Conservation (phyloP, 2,113 vertebrate genomes). For the Aphelocoma coerulescens region DNA sequence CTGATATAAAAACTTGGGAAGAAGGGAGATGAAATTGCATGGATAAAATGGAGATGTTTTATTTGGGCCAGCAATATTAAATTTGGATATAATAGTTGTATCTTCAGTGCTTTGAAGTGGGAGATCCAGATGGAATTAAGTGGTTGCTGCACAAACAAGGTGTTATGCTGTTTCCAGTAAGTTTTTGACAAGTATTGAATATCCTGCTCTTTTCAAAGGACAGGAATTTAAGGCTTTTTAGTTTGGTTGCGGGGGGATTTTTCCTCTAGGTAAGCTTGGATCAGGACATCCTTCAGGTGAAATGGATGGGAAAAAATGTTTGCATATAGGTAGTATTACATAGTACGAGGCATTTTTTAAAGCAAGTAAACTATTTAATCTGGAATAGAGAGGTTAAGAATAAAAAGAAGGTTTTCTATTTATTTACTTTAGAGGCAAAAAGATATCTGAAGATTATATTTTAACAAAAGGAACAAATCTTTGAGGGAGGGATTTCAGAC, state of each 20-base stretch:
- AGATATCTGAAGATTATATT: not conserved
- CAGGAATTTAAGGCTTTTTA: not conserved
- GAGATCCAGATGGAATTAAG: not conserved
- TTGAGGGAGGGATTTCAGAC: not conserved
- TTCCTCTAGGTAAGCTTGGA: not conserved
- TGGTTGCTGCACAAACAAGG: not conserved
- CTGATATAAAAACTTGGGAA: not conserved
- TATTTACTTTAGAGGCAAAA: not conserved
- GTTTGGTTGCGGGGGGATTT: fast-evolving
- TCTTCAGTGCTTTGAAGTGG: not conserved
- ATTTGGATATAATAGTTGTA: not conserved
- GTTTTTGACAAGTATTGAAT: not conserved
- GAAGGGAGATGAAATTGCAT: not conserved
- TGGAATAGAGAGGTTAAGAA: not conserved
- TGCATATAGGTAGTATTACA: not conserved
- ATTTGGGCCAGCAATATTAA: not conserved
- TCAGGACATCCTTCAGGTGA: not conserved
- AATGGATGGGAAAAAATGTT: not conserved
- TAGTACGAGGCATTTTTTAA: not conserved
- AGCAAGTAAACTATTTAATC: not conserved
- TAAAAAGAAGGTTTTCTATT: not conserved
- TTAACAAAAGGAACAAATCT: not conserved
- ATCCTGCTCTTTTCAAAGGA: not conserved
- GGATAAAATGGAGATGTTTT: not conserved
- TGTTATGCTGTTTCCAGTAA: not conserved